These are phyloP conservation scores for Enteromius viviparus DNA, from an alignment of 2,797 vertebrate genomes.

Conservation along the genomic window DNA sequence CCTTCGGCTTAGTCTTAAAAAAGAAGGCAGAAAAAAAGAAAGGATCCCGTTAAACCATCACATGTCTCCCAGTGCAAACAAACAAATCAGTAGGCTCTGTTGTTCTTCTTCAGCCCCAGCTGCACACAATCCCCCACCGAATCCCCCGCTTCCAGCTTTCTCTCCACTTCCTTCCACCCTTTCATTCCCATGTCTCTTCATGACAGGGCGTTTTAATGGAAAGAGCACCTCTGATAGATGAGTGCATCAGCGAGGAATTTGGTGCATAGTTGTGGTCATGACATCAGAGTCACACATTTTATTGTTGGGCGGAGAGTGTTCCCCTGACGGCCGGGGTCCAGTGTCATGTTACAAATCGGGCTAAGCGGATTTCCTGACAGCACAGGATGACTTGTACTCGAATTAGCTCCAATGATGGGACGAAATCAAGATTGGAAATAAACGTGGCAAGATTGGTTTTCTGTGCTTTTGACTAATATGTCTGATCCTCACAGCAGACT, in stretches of 20 bases:
- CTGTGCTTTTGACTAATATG: constrained; percentile 33
- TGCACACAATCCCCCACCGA: constrained; percentile 38
- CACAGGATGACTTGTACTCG: constrained; percentile 50
- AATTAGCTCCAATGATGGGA: constrained; percentile 41
- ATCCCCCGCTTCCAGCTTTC: constrained; percentile 17
- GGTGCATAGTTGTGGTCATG: constrained; percentile 56
- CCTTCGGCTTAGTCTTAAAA: constrained; percentile 16
- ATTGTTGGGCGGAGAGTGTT: constrained; percentile 53
- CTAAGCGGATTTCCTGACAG: constrained; percentile 60
- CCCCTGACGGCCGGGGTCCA: constrained; percentile 51
- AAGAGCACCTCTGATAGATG: constrained; percentile 62
- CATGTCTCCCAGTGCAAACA: constrained; percentile 47
- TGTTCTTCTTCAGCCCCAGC: constrained; percentile 56
- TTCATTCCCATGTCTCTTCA: constrained; percentile 36
- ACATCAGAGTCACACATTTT: constrained; percentile 63
- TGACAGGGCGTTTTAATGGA: constrained; percentile 56
- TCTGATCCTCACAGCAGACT: constrained; percentile 34
- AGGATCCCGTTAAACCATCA: constrained; percentile 26
- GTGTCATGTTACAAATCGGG: constrained; percentile 58
- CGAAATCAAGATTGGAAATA: constrained; percentile 12
- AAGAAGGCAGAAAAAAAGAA: constrained; percentile 19
- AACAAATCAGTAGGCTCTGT: constrained; percentile 50
- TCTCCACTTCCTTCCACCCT: constrained; percentile 23
- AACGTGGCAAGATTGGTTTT: constrained; percentile 12
- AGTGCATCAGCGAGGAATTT: constrained; percentile 59